These are phyloP conservation scores for Myotis yumanensis DNA, from an alignment of 2,113 vertebrate species.

Conservation along the genomic window DNA sequence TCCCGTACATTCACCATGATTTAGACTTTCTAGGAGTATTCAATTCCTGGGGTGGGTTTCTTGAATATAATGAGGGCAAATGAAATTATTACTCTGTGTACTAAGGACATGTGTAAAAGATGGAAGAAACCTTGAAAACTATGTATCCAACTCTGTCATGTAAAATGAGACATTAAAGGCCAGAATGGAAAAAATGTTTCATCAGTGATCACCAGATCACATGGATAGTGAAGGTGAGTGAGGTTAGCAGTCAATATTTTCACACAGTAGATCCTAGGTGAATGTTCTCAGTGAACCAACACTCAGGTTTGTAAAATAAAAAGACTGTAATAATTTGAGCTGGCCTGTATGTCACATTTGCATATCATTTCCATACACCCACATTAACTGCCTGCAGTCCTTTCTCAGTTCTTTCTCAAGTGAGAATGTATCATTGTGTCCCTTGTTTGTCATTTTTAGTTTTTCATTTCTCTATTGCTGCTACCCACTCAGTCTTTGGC, in stretches of 20 bases:
- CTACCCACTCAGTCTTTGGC: constrained; percentile 71
- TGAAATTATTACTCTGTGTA: background rate
- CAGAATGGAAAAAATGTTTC: background rate
- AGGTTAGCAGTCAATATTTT: background rate
- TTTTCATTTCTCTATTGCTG: constrained; percentile 54
- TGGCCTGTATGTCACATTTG: background rate
- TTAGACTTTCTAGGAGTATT: background rate
- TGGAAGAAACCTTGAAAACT: background rate
- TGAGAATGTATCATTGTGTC: constrained; percentile 28
- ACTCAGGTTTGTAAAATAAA: background rate
- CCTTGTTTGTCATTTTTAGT: constrained; percentile 65
- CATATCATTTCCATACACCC: constrained; percentile 71
- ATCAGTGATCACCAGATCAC: background rate
- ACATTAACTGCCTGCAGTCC: background rate
- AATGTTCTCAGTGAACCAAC: background rate
- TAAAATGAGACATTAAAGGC: background rate
- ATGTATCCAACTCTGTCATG: background rate
- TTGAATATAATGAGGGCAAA: constrained; percentile 3
- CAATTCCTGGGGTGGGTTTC: background rate
- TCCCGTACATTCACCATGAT: background rate
- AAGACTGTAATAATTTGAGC: background rate
- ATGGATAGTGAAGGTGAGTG: background rate
- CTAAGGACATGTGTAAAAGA: background rate
- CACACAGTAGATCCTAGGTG: background rate
- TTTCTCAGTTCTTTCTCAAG: constrained; percentile 60